Conservation (phyloP, 2,797 vertebrate genomes). For the Picus viridis region DNA sequence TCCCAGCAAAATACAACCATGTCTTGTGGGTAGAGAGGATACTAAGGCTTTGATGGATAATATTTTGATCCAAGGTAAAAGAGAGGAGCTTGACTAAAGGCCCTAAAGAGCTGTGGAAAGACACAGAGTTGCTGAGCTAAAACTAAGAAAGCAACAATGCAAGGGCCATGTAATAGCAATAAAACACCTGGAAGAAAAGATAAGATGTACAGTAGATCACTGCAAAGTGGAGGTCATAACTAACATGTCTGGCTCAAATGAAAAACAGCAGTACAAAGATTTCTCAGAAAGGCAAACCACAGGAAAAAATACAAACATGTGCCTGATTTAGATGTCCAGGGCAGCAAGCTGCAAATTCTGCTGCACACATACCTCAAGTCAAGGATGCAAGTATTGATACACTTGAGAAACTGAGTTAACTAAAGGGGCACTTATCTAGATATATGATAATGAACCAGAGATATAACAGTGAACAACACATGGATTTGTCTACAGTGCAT, state of each 20-base stretch:
- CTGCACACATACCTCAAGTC: not conserved
- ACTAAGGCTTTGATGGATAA: constrained; percentile 68
- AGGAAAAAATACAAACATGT: fast-evolving
- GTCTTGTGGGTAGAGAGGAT: constrained; percentile 61
- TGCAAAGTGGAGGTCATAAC: constrained; percentile 40
- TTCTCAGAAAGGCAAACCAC: not conserved
- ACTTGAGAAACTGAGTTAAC: not conserved
- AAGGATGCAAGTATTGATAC: not conserved
- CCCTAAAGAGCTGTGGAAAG: constrained; percentile 26
- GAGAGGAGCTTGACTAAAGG: constrained; percentile 55
- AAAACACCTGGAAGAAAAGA: constrained; percentile 38
- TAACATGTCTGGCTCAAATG: not conserved
- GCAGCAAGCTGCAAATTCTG: not conserved
- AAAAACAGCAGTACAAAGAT: not conserved
- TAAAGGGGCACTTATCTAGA: not conserved
- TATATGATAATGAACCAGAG: not conserved
- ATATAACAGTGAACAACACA: not conserved
- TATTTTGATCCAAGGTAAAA: constrained; percentile 67
- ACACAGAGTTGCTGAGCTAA: constrained; percentile 21
- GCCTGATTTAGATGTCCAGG: not conserved
- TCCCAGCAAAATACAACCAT: constrained; percentile 62
- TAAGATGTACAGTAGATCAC: constrained; percentile 32
- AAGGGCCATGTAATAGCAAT: constrained; percentile 14
- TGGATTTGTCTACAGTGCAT: not conserved
- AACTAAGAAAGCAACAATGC: constrained; percentile 34